Conservation (phyloP, 1,140 invertebrate genomes). For the Drosophila saltans region DNA sequence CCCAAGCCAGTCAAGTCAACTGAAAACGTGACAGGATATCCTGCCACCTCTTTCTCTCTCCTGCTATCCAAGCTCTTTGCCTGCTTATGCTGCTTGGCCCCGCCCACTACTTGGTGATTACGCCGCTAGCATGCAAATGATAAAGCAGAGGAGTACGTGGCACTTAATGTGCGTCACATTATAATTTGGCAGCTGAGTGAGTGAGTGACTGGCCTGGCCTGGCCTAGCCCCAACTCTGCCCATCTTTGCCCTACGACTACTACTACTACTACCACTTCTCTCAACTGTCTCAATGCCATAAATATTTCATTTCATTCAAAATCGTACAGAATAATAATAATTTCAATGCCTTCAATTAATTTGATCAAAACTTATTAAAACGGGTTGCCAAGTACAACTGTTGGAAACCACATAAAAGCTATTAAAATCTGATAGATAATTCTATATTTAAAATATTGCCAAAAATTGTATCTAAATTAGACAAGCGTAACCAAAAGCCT, state of each 20-base stretch:
- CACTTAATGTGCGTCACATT: constrained; percentile 74
- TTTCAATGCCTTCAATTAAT: constrained; percentile 49
- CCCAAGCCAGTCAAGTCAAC: constrained; percentile 78
- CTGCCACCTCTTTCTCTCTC: constrained; percentile 46
- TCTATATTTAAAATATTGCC: constrained; percentile 3
- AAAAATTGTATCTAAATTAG: constrained; percentile 1
- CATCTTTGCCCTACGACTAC: not conserved
- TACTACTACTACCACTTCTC: not conserved
- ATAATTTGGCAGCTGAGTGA: constrained; percentile 74
- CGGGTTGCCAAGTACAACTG: constrained; percentile 14
- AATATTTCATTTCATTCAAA: constrained; percentile 50
- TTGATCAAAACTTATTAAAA: constrained; percentile 48
- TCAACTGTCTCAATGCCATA: constrained; percentile 31
- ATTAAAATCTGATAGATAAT: not conserved
- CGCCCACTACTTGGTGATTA: constrained; percentile 44
- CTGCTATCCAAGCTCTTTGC: not conserved
- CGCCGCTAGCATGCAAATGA: constrained; percentile 65
- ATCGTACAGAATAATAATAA: constrained; percentile 19
- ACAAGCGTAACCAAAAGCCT: not conserved
- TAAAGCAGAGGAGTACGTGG: constrained; percentile 54
- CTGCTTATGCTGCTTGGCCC: constrained; percentile 17
- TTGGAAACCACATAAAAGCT: not conserved
- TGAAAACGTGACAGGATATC: constrained; percentile 81
- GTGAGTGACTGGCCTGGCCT: constrained; percentile 41
- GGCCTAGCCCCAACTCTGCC: not conserved